Evolutionary conservation across 1,140 invertebrate species (phyloP).

Genomic region (Hylaeus anthracinus): DNA sequence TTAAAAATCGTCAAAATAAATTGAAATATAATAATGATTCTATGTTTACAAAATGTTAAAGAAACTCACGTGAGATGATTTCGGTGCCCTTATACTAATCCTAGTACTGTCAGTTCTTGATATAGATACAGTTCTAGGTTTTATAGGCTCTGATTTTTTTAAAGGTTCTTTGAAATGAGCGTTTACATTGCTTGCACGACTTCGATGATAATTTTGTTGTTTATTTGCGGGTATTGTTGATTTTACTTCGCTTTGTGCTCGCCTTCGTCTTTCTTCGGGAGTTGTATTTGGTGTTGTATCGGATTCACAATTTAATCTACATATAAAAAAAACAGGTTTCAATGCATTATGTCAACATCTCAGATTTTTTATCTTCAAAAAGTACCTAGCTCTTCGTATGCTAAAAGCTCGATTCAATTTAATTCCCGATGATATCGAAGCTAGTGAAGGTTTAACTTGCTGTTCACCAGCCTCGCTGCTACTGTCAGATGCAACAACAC

Average conservation of each 20-base stretch:
- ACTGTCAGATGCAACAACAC: slow-evolving; percentile 63
- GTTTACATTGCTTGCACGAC: slow-evolving; percentile 57
- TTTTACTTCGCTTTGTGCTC: slow-evolving; percentile 68
- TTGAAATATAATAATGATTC: slow-evolving; percentile 5
- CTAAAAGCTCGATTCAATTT: slow-evolving; percentile 72
- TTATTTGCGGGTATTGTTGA: slow-evolving; percentile 51
- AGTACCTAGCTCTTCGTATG: slow-evolving; percentile 68
- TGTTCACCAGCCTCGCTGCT: slow-evolving; percentile 71
- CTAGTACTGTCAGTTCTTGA: slow-evolving; percentile 85
- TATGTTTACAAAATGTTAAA: background rate
- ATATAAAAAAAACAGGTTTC: slow-evolving; percentile 14
- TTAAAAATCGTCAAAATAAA: slow-evolving; percentile 9
- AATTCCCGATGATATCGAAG: slow-evolving; percentile 67
- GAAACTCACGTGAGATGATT: slow-evolving; percentile 66
- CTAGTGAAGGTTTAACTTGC: slow-evolving; percentile 48
- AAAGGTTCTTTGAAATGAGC: slow-evolving; percentile 59
- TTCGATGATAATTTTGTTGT: slow-evolving; percentile 66
- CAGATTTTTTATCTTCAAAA: background rate
- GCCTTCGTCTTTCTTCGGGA: slow-evolving; percentile 67
- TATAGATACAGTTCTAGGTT: slow-evolving; percentile 76
- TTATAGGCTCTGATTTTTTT: slow-evolving; percentile 66
- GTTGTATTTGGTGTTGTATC: slow-evolving; percentile 73
- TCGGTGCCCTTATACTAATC: slow-evolving; percentile 83
- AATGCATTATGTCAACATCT: background rate
- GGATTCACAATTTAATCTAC: slow-evolving; percentile 68